phyloP scores from a whole-genome alignment of 2,113 vertebrate species.

The Cisticola juncidis region DNA sequence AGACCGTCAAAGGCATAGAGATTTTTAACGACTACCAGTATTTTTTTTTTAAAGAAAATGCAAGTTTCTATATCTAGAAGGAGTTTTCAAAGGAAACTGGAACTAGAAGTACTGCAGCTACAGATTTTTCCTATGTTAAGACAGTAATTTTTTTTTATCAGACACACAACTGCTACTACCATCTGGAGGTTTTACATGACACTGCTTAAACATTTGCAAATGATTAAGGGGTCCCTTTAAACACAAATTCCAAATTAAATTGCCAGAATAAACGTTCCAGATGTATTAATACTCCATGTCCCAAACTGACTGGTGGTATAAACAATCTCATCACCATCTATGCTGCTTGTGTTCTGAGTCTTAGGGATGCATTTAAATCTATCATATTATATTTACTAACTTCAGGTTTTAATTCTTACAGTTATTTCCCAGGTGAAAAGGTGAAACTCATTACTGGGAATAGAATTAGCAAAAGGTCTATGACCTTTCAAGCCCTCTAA shows the following conservation, averaged over 20 bases:
- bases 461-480: background rate
- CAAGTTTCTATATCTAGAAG: background rate
- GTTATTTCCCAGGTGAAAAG: background rate
- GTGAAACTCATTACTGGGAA: background rate
- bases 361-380: background rate
- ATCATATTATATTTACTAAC: background rate
- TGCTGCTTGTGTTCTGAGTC: background rate
- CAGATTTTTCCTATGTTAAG: background rate
- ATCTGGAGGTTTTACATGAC: background rate
- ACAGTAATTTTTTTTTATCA: background rate
- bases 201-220: background rate
- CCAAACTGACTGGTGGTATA: background rate
- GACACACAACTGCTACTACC: background rate
- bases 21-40: background rate
- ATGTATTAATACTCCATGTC: background rate
- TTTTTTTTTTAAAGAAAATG: background rate
- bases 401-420: background rate
- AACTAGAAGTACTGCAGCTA: background rate
- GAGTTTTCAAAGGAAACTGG: background rate
- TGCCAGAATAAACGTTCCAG: background rate
- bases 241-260: background rate
- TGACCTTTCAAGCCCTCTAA: background rate
- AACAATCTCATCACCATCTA: background rate
- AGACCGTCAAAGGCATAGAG: background rate
- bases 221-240: background rate